Evolutionary conservation across 2,113 vertebrate genomes (phyloP), one percentile per base, ranked within the genome.

Genomic region (Litocranius walleri): DNA sequence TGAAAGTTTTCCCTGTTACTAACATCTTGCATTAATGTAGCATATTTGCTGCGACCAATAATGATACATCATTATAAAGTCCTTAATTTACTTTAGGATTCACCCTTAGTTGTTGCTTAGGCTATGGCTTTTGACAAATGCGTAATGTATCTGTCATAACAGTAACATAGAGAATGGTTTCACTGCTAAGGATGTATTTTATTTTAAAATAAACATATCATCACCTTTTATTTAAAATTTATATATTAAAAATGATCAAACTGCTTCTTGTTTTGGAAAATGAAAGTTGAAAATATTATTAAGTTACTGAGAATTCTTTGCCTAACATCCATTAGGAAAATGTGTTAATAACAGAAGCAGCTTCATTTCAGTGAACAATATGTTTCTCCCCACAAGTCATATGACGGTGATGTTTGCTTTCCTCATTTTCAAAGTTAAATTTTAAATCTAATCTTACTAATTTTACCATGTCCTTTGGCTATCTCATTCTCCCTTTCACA

Each of bases 381-480:
- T 82, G 15, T 43, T 74, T 95, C 19, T 93, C 36, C 50, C 82
- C 25, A 62, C 1, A 61, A 27, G 6, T 48, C 23, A 64, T 3
- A 88, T 57, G 7, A 84, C 30, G 48, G 7, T 87, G 61, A 56
- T 78, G 9, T 89, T 95, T 88, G 1, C 15, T 12, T 86, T 40
- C 15, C 43, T 81, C 57, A 67, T 85, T 40, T 50, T 94, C 43
- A 82, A 83, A 91, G 33, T 61, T 84, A 82, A 86, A 88, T 71
- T 91, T 95, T 59, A 48, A 90, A 48, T 81, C 23, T 91, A 88
- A 96, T 92, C 92, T 96, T 88, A 96, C 48, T 77, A 95, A 54
- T 81, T 74, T 61, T 89, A 19, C 29, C 2, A 16, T 92, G 15
- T 83, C 16, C 11, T 8, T 61, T 85, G 23, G 2, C 5, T 83